phyloP scores from a whole-genome alignment of 2,113 vertebrate genomes.

The Rostratula benghalensis region DNA sequence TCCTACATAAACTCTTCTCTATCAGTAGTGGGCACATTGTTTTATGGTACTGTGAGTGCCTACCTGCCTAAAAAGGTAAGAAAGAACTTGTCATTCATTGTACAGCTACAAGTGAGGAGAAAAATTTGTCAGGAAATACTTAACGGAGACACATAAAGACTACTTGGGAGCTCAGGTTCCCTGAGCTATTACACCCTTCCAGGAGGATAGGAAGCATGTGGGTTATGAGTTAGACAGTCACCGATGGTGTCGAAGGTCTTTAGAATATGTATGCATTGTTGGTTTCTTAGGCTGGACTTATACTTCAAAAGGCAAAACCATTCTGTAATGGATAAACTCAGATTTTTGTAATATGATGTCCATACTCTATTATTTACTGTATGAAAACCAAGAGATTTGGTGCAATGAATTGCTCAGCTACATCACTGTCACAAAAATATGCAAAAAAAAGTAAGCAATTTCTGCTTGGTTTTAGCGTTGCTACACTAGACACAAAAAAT shows the following conservation, averaged over 20 bases:
- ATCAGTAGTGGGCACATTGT: rapidly evolving
- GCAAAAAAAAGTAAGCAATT: background rate
- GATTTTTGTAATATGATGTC: too few relatives aligned
- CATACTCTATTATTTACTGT: background rate
- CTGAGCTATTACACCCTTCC: background rate
- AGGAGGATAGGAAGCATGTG: background rate
- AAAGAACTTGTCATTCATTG: background rate
- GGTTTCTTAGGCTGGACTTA: background rate
- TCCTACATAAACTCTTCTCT: background rate
- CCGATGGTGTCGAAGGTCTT: background rate
- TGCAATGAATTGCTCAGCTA: background rate
- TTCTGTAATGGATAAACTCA: background rate
- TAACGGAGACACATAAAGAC: background rate
- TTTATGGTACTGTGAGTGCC: background rate
- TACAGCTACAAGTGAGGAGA: background rate
- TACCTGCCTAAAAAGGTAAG: background rate
- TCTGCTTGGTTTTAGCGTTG: background rate
- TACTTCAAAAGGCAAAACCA: background rate
- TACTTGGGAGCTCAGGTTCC: background rate
- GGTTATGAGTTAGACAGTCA: rapidly evolving
- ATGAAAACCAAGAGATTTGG: background rate
- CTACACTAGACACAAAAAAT: background rate
- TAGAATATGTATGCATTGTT: background rate
- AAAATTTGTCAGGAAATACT: background rate
- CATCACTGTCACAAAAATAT: background rate